Evolutionary conservation across 2,888 invertebrate genomes (phyloP).

Genomic region (Mactromeris polynyma): DNA sequence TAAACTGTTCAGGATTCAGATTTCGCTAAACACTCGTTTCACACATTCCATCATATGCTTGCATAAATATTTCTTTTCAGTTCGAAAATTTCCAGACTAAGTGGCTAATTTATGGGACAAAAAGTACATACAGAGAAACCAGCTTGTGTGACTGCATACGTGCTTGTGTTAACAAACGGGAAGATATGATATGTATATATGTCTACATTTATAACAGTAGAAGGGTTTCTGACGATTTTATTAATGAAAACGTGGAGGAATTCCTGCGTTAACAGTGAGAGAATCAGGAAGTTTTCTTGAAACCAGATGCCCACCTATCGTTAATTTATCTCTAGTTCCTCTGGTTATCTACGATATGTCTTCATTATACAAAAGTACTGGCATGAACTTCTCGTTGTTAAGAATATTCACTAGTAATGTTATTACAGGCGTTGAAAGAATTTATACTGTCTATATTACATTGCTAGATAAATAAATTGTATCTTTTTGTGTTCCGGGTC

Average conservation of each 20-base stretch:
- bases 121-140: background rate
- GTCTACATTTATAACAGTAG: background rate
- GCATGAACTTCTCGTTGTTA: constrained; percentile 8
- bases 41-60: background rate
- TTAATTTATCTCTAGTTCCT: constrained; percentile 20
- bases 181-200: background rate
- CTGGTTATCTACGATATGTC: constrained; percentile 26
- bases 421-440: constrained; percentile 8
- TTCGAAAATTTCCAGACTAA: background rate
- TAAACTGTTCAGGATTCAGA: too few species aligned
- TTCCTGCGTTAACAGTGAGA: background rate
- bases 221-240: background rate
- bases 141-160: background rate
- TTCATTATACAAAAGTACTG: background rate
- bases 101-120: background rate
- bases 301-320: constrained; percentile 37
- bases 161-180: background rate
- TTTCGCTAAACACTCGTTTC: background rate
- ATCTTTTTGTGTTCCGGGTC: too few species aligned
- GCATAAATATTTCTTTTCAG: background rate
- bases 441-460: constrained; percentile 7
- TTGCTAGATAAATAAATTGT: too few species aligned
- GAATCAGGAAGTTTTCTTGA: constrained; percentile 6
- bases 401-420: background rate
- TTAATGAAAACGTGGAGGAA: background rate